Evolutionary conservation across 1,140 invertebrate species (phyloP).

Genomic region (Latrodectus geometricus): DNA sequence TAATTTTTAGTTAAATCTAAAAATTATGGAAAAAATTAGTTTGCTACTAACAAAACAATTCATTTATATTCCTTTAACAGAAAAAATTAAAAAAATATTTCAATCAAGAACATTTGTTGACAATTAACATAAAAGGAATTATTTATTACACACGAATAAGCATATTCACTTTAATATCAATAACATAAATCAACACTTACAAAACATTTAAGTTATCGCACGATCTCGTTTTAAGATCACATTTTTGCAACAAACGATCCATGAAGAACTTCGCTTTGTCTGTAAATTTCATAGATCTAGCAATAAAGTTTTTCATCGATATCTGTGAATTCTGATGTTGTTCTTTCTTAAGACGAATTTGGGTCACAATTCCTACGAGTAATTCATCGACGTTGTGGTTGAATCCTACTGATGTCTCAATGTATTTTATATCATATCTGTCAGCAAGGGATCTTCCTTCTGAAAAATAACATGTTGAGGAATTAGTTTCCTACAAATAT

Average conservation of each 20-base stretch:
- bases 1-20: too few relatives aligned
- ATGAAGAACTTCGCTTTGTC: constrained; percentile 64
- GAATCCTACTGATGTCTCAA: constrained; percentile 83
- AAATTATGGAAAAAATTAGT: too few relatives aligned
- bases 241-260: constrained; percentile 65
- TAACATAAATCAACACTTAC: constrained; percentile 43
- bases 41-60: too few relatives aligned
- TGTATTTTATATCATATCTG: constrained; percentile 79
- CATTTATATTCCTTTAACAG: too few relatives aligned
- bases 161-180: too few relatives aligned
- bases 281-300: constrained; percentile 32
- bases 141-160: too few relatives aligned
- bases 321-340: constrained; percentile 7
- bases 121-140: too few relatives aligned
- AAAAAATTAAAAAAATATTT: too few relatives aligned
- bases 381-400: constrained; percentile 86
- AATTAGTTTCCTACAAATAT: too few relatives aligned
- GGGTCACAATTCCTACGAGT: constrained; percentile 79
- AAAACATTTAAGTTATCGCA: constrained; percentile 69
- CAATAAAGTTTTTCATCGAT: constrained; percentile 33
- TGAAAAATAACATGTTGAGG: constrained; percentile 65
- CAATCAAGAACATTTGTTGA: too few relatives aligned
- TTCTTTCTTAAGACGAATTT: constrained; percentile 69
- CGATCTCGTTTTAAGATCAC: constrained; percentile 66
- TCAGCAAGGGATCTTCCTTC: constrained; percentile 79